Percentiles rank a stretch among this genome's conserved stretches.
Evolutionary conservation across 2,113 vertebrate species (phyloP).

Genomic region (Aegotheles bennettii): DNA sequence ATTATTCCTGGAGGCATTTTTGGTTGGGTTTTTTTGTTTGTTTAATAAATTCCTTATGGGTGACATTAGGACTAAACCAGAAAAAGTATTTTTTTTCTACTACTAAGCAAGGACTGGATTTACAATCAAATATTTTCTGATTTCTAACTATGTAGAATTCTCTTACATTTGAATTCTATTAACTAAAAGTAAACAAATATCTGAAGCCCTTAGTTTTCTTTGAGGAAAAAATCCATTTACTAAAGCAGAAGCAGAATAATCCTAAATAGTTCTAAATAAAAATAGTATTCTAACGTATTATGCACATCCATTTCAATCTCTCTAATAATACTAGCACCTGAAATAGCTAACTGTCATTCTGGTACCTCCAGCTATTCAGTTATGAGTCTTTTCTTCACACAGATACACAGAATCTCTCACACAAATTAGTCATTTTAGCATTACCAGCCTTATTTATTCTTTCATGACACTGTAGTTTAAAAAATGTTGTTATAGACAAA

Average conservation of each 20-base stretch:
- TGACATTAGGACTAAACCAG: neutral
- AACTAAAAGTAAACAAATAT: neutral
- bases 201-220: neutral
- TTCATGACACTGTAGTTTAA: neutral
- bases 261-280: neutral
- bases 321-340: neutral
- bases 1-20: neutral
- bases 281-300: neutral
- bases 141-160: neutral
- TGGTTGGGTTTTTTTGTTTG: neutral
- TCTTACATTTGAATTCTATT: neutral
- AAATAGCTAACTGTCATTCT: neutral
- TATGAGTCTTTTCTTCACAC: neutral
- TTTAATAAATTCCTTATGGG: neutral
- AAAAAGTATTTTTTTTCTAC: neutral
- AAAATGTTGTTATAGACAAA: neutral
- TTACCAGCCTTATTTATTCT: neutral
- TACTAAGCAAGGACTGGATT: neutral
- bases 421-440: neutral
- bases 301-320: neutral
- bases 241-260: neutral
- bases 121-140: neutral
- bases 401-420: neutral
- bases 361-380: neutral
- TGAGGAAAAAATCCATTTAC: neutral